phyloP scores from a whole-genome alignment of 2,888 invertebrate species.

The Epirrita christyi region DNA sequence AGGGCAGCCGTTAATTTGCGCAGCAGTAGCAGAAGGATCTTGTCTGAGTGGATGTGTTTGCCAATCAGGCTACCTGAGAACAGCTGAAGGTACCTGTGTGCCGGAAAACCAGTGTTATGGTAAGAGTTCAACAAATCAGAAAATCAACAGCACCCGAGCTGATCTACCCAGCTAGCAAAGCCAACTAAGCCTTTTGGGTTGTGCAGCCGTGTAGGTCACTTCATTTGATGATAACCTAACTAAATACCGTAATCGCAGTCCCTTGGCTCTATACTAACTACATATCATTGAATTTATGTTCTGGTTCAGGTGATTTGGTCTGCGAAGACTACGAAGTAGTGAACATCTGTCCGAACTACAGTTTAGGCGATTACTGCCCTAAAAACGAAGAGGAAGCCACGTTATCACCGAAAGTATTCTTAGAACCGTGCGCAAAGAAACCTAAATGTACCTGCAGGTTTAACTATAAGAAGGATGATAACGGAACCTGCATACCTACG shows the following conservation, averaged over 20 bases:
- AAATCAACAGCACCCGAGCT: no score
- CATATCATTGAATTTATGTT: constrained; percentile 10
- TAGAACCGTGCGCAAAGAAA: constrained; percentile 12
- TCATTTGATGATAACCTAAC: no score
- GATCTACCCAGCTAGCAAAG: no score
- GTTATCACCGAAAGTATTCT: constrained; percentile 29
- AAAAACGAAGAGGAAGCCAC: constrained; percentile 17
- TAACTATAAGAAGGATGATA: constrained; percentile 45
- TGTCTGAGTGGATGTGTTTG: constrained; percentile 41
- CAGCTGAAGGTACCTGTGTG: constrained; percentile 38
- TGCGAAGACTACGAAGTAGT: constrained; percentile 22
- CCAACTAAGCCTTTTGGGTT: no score
- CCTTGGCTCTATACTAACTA: no score
- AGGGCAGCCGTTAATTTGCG: constrained; percentile 11
- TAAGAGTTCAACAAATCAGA: not conserved
- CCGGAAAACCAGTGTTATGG: constrained; percentile 37
- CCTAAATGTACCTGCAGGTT: constrained; percentile 51
- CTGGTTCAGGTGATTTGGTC: constrained; percentile 27
- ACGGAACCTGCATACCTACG: constrained; percentile 49
- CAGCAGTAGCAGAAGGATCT: not conserved
- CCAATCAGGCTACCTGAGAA: constrained; percentile 34
- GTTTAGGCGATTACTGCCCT: constrained; percentile 25
- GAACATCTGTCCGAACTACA: constrained; percentile 13
- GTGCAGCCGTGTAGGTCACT: no score
- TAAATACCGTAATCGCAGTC: no score